phyloP scores from a whole-genome alignment of 1,140 invertebrate species.

The Aphaenogaster floridana region DNA sequence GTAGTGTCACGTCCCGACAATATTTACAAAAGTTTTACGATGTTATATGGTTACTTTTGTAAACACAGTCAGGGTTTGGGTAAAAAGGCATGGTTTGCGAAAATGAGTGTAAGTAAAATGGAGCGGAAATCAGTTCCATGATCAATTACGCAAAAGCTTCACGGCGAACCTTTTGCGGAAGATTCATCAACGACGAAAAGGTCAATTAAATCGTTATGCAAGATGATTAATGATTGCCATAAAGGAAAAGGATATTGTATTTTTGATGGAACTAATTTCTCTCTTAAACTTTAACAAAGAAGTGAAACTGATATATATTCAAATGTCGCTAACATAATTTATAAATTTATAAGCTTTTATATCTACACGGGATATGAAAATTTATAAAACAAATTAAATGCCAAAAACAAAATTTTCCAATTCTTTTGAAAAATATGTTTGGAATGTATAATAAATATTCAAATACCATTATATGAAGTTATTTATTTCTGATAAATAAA shows the following conservation, averaged over 20 bases:
- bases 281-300: background rate
- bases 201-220: background rate
- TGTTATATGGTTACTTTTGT: background rate
- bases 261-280: slow-evolving; percentile 1
- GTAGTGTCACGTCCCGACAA: background rate
- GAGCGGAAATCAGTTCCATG: background rate
- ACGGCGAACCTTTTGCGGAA: background rate
- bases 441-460: no score
- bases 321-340: background rate
- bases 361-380: no score
- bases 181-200: background rate
- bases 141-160: slow-evolving; percentile 19
- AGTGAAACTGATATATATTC: background rate
- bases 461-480: no score
- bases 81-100: background rate
- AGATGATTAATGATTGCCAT: slow-evolving; percentile 19
- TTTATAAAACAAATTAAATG: no score
- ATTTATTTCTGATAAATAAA: no score
- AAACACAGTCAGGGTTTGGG: background rate
- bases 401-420: no score
- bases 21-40: background rate
- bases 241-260: background rate
- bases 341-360: background rate
- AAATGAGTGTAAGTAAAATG: background rate
- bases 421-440: no score